Evolutionary conservation across 30 jellyfish, hydroid and myxozoan species (phyloP).

Genomic region (Aurelia sp.): DNA sequence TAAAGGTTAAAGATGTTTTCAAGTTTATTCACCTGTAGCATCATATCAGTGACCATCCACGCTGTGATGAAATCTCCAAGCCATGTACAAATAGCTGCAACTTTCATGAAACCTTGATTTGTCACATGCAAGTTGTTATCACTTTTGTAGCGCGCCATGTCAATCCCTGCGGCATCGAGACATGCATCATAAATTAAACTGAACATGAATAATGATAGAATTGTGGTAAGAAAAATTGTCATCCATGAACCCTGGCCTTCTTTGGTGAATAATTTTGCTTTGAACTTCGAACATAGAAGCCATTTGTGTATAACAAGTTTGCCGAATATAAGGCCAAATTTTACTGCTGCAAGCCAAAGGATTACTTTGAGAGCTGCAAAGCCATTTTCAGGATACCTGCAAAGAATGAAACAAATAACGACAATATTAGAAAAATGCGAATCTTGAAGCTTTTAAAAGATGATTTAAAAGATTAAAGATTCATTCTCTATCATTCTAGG

Average conservation of each 20-base stretch:
- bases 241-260: slow-evolving; percentile 82
- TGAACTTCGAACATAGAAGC: slow-evolving; percentile 34
- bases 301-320: slow-evolving; percentile 38
- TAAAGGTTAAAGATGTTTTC: neutral
- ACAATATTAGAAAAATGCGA: too few relatives aligned
- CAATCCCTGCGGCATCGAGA: slow-evolving; percentile 25
- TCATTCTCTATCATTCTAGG: too few relatives aligned
- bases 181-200: slow-evolving; percentile 35
- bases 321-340: slow-evolving; percentile 56
- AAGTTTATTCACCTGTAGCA: slow-evolving; percentile 48
- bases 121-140: slow-evolving; percentile 21
- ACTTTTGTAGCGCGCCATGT: neutral
- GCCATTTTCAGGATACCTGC: slow-evolving; percentile 63
- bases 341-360: slow-evolving; percentile 57
- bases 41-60: slow-evolving; percentile 67
- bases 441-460: too few relatives aligned
- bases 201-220: slow-evolving; percentile 7
- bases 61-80: slow-evolving; percentile 67
- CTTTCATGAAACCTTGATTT: slow-evolving; percentile 50
- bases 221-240: slow-evolving; percentile 31
- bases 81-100: slow-evolving; percentile 62
- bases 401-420: neutral
- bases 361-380: slow-evolving; percentile 50
- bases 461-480: too few relatives aligned
- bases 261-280: slow-evolving; percentile 29